Evolutionary conservation across 2,888 invertebrate genomes (phyloP), one percentile per base, ranked within the genome.

Genomic region (Eristalinus sepulchralis): DNA sequence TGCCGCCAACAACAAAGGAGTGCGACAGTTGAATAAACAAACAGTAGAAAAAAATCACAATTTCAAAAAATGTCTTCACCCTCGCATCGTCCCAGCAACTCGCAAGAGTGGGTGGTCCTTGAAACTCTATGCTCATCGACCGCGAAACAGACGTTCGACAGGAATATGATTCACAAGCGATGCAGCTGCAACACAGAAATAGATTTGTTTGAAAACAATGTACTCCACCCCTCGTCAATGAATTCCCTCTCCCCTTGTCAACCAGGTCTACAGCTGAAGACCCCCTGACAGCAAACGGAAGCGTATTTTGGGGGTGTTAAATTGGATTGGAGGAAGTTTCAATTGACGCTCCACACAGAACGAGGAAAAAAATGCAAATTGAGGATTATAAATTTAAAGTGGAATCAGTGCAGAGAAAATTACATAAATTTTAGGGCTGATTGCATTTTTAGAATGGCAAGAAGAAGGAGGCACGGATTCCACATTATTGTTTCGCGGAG

Each of bases 291-390:
- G 36, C 57, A 27, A 72, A 68, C 76, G 68, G 68, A 84, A 79
- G 39, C 64, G 67, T 67, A 79, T 91, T 92, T 93, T 93, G 92
- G 93, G n/a, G 91, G 92, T 93, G 93, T 92, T 93, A 93, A 94
- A 94, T 94, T 94, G 93, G 93, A 93, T 93, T 85, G 92, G 92
- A 92, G 78, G 71, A 83, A 83, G 79, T 87, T 83, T 83, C 87
- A 83, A 87, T 83, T 76, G 87, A 87, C 75, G 83, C 68, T 63
- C 33, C 55, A 82, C 70, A 78, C 75, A 64, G 66, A 86, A 47
- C 47, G 39, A 39, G 27, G 27, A 39, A 47, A 47, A 82, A 85
- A 78, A 86, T 86, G 86, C 83, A 86, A 86, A 86, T 86, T 67
- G 78, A 33, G 86, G 86, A 86, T 86, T 86, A 86, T 86, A 83